A percentile compares a stretch with the other conserved stretches of the same genome.
Conservation (phyloP, 2,113 vertebrate genomes). For the Macaca nemestrina region DNA sequence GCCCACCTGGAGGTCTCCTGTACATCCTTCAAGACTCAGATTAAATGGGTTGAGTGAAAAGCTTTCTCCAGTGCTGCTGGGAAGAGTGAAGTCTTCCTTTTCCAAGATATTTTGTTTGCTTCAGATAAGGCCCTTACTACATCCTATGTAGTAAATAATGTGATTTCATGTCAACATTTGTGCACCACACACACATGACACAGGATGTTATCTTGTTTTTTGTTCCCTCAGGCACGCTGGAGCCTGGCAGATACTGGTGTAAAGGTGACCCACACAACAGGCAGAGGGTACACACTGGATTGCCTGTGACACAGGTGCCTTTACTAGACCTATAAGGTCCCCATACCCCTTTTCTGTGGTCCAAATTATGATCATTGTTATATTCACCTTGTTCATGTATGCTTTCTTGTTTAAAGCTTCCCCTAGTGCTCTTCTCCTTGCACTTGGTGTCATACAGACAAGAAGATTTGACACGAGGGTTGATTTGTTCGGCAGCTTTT, state of each 20-base stretch:
- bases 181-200: not conserved
- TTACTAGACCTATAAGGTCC: not conserved
- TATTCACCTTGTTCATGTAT: not conserved
- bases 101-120: not conserved
- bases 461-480: not conserved
- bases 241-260: not conserved
- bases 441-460: not conserved
- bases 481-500: not conserved
- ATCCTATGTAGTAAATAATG: not conserved
- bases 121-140: not conserved
- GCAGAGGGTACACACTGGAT: no score
- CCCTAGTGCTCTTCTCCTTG: not conserved
- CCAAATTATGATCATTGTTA: not conserved
- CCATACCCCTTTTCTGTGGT: no score
- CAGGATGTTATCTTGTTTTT: not conserved
- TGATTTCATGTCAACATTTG: not conserved
- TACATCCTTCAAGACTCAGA: not conserved
- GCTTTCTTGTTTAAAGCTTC: not conserved
- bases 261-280: not conserved
- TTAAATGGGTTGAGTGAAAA: not conserved
- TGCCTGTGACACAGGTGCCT: not conserved
- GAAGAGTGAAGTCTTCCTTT: not conserved
- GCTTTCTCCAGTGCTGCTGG: not conserved
- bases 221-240: not conserved
- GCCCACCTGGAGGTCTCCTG: not conserved